Base-by-base conservation (phyloP, 2,797 vertebrate genomes). In the Danio tinwini region DNA sequence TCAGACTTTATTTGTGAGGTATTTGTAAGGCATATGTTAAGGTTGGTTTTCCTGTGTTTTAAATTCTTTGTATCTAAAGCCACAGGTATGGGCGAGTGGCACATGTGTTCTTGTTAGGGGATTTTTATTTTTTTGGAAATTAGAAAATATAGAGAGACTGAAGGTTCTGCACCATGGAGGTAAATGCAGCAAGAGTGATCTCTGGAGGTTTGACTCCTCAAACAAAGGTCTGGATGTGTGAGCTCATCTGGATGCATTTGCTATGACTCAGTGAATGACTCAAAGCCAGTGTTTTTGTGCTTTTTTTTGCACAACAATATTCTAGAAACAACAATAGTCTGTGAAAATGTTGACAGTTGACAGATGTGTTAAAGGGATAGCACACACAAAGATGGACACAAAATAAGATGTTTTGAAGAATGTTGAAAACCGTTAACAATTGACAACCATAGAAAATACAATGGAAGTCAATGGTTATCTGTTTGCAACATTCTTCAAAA, bases 181-280 rank as follows among this genome's bases (percentile, higher is more conserved):
- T 61, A 39, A 42, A 62, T 42, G 8, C 8, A 44, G 6, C 55
- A 52, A 72, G n/a, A 50, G 21, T 63, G 65, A 50, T 64, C 68
- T 62, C 68, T 71, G 14, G 52, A 77, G 61, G 49, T 14, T 19
- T 56, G 50, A 29, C 10, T 45, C 62, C 40, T 73, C 11, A 71
- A 44, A 72, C 65, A 71, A 47, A 74, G 17, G 21, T 76, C 78
- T 80, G 50, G 78, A 83, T 70, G 84, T 80, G 77, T 80, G 62
- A 73, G 19, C 12, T 70, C 68, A 82, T 71, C 50, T 76, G 67
- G 53, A 72, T 45, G 52, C 67, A 71, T 80, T 69, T 69, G 14
- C 13, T 14, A 65, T 83, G 84, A 74, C 7, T 65, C 63, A 82
- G 5, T 21, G 19, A 58, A 52, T 75, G 63, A 65, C 14, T 65